phyloP scores from a whole-genome alignment of 2,888 invertebrate species.

The Aporophyla lueneburgensis region DNA sequence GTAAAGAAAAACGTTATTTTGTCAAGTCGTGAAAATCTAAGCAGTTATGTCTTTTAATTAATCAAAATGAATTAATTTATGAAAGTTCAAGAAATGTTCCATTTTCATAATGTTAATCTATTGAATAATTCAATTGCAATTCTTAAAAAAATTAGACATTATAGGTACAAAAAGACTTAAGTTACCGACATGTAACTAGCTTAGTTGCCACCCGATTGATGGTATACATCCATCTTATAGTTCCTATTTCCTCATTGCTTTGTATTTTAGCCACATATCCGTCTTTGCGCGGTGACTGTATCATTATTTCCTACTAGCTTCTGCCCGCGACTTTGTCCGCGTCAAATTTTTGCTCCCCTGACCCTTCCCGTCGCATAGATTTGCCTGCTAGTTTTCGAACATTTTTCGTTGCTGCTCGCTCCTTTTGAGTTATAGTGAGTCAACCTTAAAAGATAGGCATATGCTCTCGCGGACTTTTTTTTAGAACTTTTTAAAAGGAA shows the following conservation, averaged over 20 bases:
- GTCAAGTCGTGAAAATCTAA: no score
- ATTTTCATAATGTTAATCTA: neutral
- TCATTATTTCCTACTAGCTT: neutral
- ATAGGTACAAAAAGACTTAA: neutral
- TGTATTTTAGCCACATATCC: neutral
- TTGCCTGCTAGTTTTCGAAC: no score
- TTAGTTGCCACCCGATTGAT: neutral
- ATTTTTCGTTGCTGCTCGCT: no score
- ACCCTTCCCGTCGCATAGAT: no score
- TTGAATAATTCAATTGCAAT: neutral
- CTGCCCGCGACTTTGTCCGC: no score
- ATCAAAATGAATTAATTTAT: neutral
- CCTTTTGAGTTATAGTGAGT: no score
- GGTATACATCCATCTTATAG: neutral
- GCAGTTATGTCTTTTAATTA: neutral
- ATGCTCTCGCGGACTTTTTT: no score
- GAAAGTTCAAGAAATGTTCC: neutral
- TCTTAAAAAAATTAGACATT: neutral
- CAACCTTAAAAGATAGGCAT: no score
- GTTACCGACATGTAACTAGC: neutral
- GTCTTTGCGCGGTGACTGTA: neutral
- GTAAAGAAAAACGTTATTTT: no score
- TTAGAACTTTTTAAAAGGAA: no score
- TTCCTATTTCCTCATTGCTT: neutral
- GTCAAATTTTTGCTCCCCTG: no score